These are phyloP conservation scores for Aurelia aurita complex sp. Pacific DNA, from an alignment of 30 jellyfish, hydroid and myxozoan genomes.

Conservation along the genomic window DNA sequence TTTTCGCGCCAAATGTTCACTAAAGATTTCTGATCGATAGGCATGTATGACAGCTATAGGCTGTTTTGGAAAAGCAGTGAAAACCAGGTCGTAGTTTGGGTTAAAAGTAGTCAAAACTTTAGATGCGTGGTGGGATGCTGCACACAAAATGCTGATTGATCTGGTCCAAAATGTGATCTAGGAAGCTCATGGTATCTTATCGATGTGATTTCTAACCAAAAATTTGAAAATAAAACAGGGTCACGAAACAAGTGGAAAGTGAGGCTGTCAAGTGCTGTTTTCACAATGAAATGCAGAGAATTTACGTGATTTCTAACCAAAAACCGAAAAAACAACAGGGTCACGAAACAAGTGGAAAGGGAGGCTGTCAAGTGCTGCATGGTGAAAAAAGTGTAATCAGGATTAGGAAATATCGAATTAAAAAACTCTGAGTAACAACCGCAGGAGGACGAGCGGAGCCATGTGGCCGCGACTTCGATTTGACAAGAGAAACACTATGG, in stretches of 20 bases:
- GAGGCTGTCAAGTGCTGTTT: background rate
- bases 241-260: background rate
- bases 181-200: no score
- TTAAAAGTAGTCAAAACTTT: no score
- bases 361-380: background rate
- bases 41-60: no score
- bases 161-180: no score
- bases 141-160: no score
- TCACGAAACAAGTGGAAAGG: background rate
- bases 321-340: background rate
- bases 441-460: conserved; percentile 82
- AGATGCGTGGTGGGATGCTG: no score
- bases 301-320: background rate
- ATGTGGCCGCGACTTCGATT: conserved; percentile 69
- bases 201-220: background rate
- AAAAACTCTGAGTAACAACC: conserved; percentile 67
- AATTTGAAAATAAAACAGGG: background rate
- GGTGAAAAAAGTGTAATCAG: conserved; percentile 34
- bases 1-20: no score
- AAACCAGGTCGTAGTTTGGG: no score
- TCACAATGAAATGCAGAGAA: background rate
- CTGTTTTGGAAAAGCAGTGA: no score
- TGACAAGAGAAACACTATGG: conserved; percentile 64
- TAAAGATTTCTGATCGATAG: no score
- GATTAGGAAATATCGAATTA: conserved; percentile 60